Base-by-base conservation (phyloP, 2,888 invertebrate species). In the Hermaeophaga mercurialis region DNA sequence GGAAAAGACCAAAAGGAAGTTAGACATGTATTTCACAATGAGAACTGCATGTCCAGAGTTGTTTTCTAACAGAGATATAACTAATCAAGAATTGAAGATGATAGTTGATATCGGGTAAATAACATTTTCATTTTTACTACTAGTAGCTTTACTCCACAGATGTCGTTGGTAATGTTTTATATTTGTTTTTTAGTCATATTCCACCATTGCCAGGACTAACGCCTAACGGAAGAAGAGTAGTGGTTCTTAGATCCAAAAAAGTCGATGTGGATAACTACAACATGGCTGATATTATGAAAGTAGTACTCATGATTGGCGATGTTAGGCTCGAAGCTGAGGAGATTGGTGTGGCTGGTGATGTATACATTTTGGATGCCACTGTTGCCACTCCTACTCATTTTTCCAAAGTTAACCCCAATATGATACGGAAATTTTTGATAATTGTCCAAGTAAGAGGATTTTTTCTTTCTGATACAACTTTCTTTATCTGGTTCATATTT, bases 11-110 rank as follows among this genome's bases (percentile, higher is more conserved):
- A 92, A 92, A 79, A 84, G 85, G 71, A 92, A 92, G 77, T 78
- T 92, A 71, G 92, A 92, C 76, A 90, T 91, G 89, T 92, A 91
- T 78, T 91, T 91, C 76, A 91, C 92, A 7, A 90, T 91, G 89
- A 82, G 91, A 15, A 83, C 87, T 3, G 89, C 90, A 1, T 85
- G 89, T 24, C 92, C 93, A 0, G 92, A 93, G 73, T 89, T 92
- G 78, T 92, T 91, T 77, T 79, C 81, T 55, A 86, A 90, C 73
- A 83, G 91, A 61, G 91, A 92, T 71, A 83, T 91, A 59, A 84
- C 79, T 7, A 83, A 85, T 38, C 87, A 88, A 0, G 89, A 90
- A 68, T 76, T 91, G n/a, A 82, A 84, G 68, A 85, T 88, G 65
- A 84, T 91, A 47, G 74, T 85, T 53, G 85, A 84, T 66, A 76